Evolutionary conservation across 2,888 invertebrate genomes (phyloP).

Genomic region (Campaea margaritaria): DNA sequence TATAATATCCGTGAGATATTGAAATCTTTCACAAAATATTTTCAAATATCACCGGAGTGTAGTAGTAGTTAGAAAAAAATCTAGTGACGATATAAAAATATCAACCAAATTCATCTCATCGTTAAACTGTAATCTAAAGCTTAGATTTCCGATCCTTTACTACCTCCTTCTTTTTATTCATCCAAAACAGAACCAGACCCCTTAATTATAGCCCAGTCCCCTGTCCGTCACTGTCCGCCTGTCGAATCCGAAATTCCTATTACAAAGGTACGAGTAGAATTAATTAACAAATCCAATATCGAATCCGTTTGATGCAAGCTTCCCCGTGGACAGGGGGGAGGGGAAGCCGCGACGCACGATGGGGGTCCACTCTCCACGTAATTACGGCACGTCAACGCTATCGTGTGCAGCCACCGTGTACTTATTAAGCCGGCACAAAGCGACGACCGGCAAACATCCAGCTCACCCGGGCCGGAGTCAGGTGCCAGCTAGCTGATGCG

Average conservation of each 20-base stretch:
- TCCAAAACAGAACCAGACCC: conserved; percentile 39
- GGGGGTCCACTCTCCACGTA: conserved; percentile 57
- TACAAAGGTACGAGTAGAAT: conserved; percentile 66
- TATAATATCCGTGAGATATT: too few species aligned
- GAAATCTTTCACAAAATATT: too few species aligned
- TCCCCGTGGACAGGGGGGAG: conserved; percentile 11
- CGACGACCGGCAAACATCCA: conserved; percentile 52
- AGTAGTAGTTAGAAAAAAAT: too few species aligned
- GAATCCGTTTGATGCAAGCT: conserved; percentile 56
- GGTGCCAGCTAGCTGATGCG: conserved; percentile 60
- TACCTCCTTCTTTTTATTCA: conserved; percentile 5
- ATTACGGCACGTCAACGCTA: conserved; percentile 62
- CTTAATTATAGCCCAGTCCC: conserved; percentile 51
- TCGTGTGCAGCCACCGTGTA: conserved; percentile 56
- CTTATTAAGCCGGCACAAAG: conserved; percentile 57
- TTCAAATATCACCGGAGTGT: too few species aligned
- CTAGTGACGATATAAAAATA: too few species aligned
- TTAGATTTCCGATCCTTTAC: not conserved
- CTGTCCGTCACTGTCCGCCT: conserved; percentile 51
- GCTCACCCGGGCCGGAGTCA: conserved; percentile 54
- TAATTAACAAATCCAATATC: conserved; percentile 67
- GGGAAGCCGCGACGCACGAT: conserved; percentile 39
- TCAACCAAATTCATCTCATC: too few species aligned
- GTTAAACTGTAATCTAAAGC: too few species aligned
- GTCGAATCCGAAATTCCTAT: conserved; percentile 50